Percentiles rank a stretch among this genome's conserved stretches.
Evolutionary conservation across 2,888 invertebrate genomes (phyloP).

Genomic region (Clanis bilineata): DNA sequence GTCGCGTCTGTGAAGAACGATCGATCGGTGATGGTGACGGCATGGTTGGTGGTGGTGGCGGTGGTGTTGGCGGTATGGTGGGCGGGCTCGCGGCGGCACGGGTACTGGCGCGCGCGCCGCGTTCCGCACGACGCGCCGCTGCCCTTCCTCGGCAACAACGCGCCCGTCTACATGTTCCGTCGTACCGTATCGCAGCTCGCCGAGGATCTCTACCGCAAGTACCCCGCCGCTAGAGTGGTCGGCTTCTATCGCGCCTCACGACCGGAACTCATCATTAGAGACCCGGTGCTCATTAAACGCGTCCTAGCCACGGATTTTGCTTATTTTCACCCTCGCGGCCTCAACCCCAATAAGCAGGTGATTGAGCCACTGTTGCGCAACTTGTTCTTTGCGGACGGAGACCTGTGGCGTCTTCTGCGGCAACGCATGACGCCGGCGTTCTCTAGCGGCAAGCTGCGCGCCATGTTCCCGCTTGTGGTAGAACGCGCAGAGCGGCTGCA

Average conservation of each 20-base stretch:
- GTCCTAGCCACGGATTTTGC: slow-evolving; percentile 48
- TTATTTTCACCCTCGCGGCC: slow-evolving; percentile 38
- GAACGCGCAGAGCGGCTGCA: slow-evolving; percentile 55
- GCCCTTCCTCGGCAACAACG: slow-evolving; percentile 45
- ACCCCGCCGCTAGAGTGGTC: slow-evolving; percentile 52
- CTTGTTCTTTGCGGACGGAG: slow-evolving; percentile 60
- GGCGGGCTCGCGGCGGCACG: not conserved
- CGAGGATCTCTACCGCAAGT: slow-evolving; percentile 48
- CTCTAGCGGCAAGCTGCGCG: slow-evolving; percentile 57
- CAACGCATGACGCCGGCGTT: slow-evolving; percentile 65
- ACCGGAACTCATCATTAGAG: slow-evolving; percentile 48
- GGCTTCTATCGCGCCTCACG: slow-evolving; percentile 48
- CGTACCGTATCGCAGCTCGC: slow-evolving; percentile 44
- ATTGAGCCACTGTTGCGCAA: slow-evolving; percentile 56
- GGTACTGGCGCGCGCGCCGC: not conserved
- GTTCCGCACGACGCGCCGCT: slow-evolving; percentile 28
- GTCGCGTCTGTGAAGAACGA: too few species aligned
- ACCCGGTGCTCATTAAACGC: slow-evolving; percentile 49
- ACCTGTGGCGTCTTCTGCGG: slow-evolving; percentile 58
- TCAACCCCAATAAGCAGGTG: slow-evolving; percentile 41
- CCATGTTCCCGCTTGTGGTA: slow-evolving; percentile 62
- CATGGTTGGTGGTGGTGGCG: slow-evolving; percentile 16
- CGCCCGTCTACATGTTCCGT: slow-evolving; percentile 32
- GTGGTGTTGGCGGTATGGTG: slow-evolving; percentile 17
- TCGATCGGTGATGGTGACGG: not conserved